Percentiles rank a stretch among this genome's conserved stretches.
Evolutionary conservation across 2,888 invertebrate species (phyloP).

Genomic region (Athalia rosae): DNA sequence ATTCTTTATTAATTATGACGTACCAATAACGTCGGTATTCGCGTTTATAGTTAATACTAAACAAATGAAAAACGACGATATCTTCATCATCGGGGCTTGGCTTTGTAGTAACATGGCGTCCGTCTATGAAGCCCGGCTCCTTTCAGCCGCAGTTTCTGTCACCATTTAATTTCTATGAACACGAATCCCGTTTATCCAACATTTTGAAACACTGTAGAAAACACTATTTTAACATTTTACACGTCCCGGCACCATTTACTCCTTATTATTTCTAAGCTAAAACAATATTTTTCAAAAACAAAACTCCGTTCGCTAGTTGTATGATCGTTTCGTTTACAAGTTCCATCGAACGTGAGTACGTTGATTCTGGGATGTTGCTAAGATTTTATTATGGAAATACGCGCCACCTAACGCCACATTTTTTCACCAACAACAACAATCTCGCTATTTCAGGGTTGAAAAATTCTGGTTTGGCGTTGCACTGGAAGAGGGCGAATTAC

Average conservation of each 20-base stretch:
- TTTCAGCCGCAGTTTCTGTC: conserved; percentile 23
- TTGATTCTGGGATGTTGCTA: conserved; percentile 11
- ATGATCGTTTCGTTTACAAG: background rate
- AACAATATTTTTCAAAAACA: too few relatives aligned
- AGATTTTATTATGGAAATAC: conserved; percentile 18
- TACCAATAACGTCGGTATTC: conserved; percentile 60
- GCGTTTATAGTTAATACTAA: conserved; percentile 56
- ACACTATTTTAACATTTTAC: too few relatives aligned
- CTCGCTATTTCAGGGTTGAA: too few relatives aligned
- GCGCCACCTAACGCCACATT: conserved; percentile 4
- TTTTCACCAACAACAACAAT: background rate
- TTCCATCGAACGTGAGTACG: background rate
- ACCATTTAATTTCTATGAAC: conserved; percentile 28
- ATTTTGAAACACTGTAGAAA: background rate
- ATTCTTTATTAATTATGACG: conserved; percentile 46
- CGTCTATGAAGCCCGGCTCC: conserved; percentile 36
- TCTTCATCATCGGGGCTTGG: conserved; percentile 65
- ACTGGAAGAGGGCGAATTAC: too few relatives aligned
- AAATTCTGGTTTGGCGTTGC: too few relatives aligned
- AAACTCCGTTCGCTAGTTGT: background rate
- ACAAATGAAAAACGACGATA: conserved; percentile 60
- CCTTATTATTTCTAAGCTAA: too few relatives aligned
- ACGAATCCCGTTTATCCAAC: background rate
- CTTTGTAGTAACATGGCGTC: conserved; percentile 69
- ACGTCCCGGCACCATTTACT: too few relatives aligned